Percentiles rank a stretch among this genome's conserved stretches.
Conservation (phyloP, 2,888 invertebrate genomes). For the Drosophila barbarae region DNA sequence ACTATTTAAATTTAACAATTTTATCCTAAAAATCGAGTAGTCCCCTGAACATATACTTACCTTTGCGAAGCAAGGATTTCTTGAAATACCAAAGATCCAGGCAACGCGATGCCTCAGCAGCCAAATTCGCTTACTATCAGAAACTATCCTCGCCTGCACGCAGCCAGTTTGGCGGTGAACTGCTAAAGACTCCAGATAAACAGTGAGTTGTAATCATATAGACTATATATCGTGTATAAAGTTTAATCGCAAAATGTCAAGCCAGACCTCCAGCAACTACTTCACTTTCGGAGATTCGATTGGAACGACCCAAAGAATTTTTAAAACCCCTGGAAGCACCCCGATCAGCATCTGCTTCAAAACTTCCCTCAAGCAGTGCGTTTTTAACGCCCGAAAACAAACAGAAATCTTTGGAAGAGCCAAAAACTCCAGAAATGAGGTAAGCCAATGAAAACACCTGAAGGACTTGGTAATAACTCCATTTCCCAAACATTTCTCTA, state of each 20-base stretch:
- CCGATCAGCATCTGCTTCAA: neutral
- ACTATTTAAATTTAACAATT: neutral
- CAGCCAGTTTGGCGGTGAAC: neutral
- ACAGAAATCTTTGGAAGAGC: neutral
- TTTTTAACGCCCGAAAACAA: neutral
- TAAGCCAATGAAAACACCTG: neutral
- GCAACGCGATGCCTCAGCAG: neutral
- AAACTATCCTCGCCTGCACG: neutral
- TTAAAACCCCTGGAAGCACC: neutral
- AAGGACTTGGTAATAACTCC: neutral
- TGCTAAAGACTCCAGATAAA: neutral
- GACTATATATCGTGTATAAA: neutral
- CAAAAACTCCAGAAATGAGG: constrained; percentile 10
- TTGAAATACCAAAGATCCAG: constrained; percentile 2
- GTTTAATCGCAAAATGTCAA: neutral
- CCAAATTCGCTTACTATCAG: neutral
- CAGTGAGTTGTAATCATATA: neutral
- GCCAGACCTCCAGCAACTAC: neutral
- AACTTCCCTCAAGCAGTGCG: neutral
- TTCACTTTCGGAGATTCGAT: neutral
- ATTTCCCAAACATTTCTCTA: neutral
- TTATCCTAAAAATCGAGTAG: no score
- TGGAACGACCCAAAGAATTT: constrained; percentile 5
- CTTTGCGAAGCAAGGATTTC: neutral
- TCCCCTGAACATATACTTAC: neutral